Percentiles rank a stretch among this genome's conserved stretches.
Conservation (phyloP, 2,113 vertebrate species). For the Aldabrachelys gigantea region DNA sequence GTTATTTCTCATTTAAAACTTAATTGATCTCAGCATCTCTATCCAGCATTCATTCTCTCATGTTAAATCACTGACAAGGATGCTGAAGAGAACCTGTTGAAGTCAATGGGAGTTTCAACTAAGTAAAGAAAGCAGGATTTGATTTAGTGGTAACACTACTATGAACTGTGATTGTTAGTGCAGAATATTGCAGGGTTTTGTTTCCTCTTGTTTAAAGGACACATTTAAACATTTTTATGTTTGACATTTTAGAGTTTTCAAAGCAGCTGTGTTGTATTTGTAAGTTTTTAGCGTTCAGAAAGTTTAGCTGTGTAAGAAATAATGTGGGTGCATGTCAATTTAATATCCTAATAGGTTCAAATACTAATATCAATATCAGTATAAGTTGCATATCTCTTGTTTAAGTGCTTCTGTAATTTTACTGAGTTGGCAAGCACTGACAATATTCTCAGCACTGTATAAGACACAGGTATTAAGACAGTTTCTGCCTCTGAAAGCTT, state of each 20-base stretch:
- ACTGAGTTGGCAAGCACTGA: background rate
- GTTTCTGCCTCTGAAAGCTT: background rate
- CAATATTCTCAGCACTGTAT: slow-evolving; percentile 1
- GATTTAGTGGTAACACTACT: background rate
- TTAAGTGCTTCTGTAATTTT: slow-evolving; percentile 23
- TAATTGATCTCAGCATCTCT: background rate
- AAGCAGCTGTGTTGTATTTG: background rate
- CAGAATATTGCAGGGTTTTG: background rate
- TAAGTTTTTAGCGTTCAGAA: background rate
- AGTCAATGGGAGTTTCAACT: background rate
- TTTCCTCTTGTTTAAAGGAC: background rate
- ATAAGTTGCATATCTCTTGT: slow-evolving; percentile 17
- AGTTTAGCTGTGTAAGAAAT: background rate
- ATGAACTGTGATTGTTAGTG: background rate
- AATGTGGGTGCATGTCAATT: slow-evolving; percentile 1
- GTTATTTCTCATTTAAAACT: background rate
- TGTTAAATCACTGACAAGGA: background rate
- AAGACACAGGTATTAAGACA: background rate
- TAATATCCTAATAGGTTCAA: background rate
- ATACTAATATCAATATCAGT: background rate
- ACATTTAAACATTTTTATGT: background rate
- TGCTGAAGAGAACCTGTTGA: background rate
- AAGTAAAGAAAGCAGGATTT: background rate
- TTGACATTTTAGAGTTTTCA: background rate
- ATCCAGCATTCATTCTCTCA: background rate